Percentiles rank a stretch among this genome's conserved stretches.
These are phyloP conservation scores for Uropsilus gracilis DNA, from an alignment of 2,113 vertebrate genomes.

Conservation along the genomic window DNA sequence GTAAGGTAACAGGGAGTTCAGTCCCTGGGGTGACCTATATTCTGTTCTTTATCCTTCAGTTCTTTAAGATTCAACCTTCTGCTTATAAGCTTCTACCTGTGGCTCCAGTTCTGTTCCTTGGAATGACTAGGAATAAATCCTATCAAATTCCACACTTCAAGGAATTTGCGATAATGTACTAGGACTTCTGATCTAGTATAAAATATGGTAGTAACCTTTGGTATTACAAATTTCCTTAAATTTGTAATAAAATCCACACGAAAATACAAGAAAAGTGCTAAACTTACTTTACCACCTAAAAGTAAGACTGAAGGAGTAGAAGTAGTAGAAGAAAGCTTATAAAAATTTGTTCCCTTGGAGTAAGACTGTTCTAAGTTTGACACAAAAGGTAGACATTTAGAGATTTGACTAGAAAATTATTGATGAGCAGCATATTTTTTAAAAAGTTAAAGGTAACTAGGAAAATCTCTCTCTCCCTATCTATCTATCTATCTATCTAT, in stretches of 20 bases:
- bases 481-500: too few species aligned
- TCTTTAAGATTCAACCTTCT: neutral
- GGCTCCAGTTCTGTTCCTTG: neutral
- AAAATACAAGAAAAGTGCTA: neutral
- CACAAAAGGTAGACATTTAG: neutral
- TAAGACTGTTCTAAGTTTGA: neutral
- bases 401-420: neutral
- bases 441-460: conserved; percentile 2
- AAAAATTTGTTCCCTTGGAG: neutral
- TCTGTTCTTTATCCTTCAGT: neutral
- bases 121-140: neutral
- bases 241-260: neutral
- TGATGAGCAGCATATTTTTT: neutral
- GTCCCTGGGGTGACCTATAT: too few species aligned
- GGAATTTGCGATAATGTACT: too few species aligned
- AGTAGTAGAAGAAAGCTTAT: neutral
- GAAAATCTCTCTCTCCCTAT: too few species aligned
- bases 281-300: neutral
- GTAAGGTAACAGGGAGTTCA: too few species aligned
- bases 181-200: neutral
- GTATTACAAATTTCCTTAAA: neutral
- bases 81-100: neutral
- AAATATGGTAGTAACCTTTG: neutral
- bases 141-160: neutral
- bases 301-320: neutral